Evolutionary conservation across 2,888 invertebrate genomes (phyloP), one percentile per base, ranked within the genome.

Genomic region (Drosophila kanekoi): DNA sequence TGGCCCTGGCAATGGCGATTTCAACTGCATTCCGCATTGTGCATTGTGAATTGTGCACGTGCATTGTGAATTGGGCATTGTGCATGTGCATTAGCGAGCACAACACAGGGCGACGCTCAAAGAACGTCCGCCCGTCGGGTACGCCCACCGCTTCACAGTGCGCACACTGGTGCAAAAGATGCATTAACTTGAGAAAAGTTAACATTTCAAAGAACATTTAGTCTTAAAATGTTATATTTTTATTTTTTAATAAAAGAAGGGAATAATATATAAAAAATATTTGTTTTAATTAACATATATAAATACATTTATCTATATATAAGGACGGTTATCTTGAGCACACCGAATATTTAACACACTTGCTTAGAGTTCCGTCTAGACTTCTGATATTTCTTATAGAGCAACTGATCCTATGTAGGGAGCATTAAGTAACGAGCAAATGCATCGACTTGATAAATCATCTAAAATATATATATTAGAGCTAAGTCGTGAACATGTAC

Each of bases 51-150:
- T 74, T 68, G 70, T 66, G 80, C 62, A 80, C 81, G 71, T 67
- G 67, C 62, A 58, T 63, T 70, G 67, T 56, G 63, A 64, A 60
- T 76, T 71, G 62, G 65, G 79, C 75, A 62, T 62, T 75, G 63
- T 73, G 74, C 84, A 62, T 87, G 81, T 75, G 79, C 72, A 84
- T 84, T 81, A 81, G 81, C 76, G 67, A 62, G 54, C 47, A 28
- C 28, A 68, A 63, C 56, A 68, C 51, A 67, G 14, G 23, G 44
- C 32, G 43, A 67, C 52, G 40, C 40, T 41, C 51, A 43, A 35
- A 40, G 53, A 51, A 47, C 54, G 33, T 43, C 49, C 43, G 16
- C 11, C 23, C 52, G n/a, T 9, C 2, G 40, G n/a, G 16, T 11
- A 28, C 18, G 35, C 14, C 10, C 41, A 32, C 18, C 10, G 23